These are phyloP conservation scores for Acrobasis repandana DNA, from an alignment of 2,888 invertebrate genomes.

Conservation along the genomic window DNA sequence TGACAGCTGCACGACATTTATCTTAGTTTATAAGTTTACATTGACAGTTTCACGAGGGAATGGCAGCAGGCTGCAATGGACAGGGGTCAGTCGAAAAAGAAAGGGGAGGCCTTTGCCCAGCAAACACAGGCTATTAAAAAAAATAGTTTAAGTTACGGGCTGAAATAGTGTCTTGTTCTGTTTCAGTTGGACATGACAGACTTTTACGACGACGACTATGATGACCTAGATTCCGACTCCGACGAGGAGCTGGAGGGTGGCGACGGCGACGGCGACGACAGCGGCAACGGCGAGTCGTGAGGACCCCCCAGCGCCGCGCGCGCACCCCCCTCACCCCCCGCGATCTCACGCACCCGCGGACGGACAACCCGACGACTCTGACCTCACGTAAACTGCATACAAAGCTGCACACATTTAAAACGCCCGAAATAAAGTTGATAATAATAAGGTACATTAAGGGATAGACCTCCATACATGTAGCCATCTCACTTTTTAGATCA, in stretches of 20 bases:
- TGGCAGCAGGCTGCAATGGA: no score
- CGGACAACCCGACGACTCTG: conserved; percentile 40
- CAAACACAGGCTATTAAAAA: no score
- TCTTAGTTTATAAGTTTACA: no score
- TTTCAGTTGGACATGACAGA: conserved; percentile 93
- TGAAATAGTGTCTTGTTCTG: neutral
- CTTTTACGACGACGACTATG: conserved; percentile 98
- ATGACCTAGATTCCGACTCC: conserved; percentile 90
- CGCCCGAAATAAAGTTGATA: no score
- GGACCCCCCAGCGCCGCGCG: conserved; percentile 57
- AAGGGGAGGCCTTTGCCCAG: no score
- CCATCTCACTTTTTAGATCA: no score
- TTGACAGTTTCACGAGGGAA: no score
- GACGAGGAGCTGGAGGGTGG: conserved; percentile 86
- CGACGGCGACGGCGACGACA: conserved; percentile 92
- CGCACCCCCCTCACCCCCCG: conserved; percentile 22
- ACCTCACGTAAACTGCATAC: neutral
- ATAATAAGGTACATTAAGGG: no score
- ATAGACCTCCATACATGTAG: no score
- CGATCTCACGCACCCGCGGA: conserved; percentile 39
- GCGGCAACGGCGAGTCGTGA: conserved; percentile 96
- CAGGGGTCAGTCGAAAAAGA: no score
- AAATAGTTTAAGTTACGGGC: conserved; percentile 11
- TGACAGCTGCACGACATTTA: no score
- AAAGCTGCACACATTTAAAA: neutral